Evolutionary conservation across 2,888 invertebrate species (phyloP), one percentile per base, ranked within the genome.

Genomic region (Cetonia aurata): DNA sequence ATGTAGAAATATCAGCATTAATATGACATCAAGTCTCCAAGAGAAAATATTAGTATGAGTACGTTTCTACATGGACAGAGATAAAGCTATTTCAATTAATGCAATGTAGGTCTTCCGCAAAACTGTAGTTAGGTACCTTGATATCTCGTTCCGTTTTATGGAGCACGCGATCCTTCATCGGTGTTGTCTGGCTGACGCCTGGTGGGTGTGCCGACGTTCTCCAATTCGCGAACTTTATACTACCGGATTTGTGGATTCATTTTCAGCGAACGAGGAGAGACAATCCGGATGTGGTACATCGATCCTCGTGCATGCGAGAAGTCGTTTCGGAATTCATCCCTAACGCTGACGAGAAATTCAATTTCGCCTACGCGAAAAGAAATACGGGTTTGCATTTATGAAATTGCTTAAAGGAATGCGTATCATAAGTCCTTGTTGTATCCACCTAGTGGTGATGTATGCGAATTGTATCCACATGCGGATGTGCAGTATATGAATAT

Each of bases 271-370:
- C 25, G 25, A 25, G 1, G 37, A 37, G 37, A 37, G 37, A 37
- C 8, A 37, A 37, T 37, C 37, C 37, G 37, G 37, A 37, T 46
- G 46, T 8, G 4, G 59, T 44, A 46, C 12, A 46, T 59, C 31
- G 60, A 60, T 48, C 48, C 46, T 48, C 31, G 17, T 48, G 60
- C 17, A 48, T 9, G 33, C 56, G 56, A 37, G 56, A 56, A 56
- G 56, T 13, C 46, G 46, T 48, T 46, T 31, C 31, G 59, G 31
- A 60, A 33, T 60, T 46, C 48, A 6, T 48, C 13, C n/a, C 9
- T 48, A 6, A 3, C 31, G 6, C n/a, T 46, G 48, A 0, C 13
- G 46, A 3, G 60, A 48, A 33, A 60, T 60, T 48, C 33, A 60
- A 60, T 60, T 60, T n/a, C n/a, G 19, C n/a, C 3, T 9, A n/a